These are phyloP conservation scores for Buceros bicornis DNA, from an alignment of 2,797 vertebrate genomes.

Conservation along the genomic window DNA sequence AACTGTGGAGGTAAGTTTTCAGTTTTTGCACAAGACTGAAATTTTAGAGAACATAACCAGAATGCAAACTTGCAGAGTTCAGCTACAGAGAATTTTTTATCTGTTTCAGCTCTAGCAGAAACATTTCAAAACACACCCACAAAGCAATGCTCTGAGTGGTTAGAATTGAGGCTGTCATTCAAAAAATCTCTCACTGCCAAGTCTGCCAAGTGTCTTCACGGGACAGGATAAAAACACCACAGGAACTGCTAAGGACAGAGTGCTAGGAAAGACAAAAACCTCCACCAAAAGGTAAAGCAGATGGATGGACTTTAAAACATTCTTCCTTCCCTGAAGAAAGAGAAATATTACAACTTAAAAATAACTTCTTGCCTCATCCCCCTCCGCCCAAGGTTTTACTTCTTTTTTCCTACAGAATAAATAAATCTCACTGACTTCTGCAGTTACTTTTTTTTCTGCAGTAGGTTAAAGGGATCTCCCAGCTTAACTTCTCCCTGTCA, in stretches of 20 bases:
- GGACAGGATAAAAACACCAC: not conserved
- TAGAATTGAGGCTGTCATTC: constrained; percentile 6
- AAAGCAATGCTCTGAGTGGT: not conserved
- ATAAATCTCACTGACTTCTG: not conserved
- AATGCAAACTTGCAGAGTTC: not conserved
- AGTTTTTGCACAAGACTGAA: not conserved
- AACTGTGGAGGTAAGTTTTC: not conserved
- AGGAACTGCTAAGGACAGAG: not conserved
- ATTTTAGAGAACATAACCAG: not conserved
- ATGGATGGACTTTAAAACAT: not conserved
- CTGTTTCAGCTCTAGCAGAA: constrained; percentile 5
- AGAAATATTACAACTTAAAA: not conserved
- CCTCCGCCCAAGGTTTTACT: not conserved
- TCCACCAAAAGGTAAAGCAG: not conserved
- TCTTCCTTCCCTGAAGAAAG: not conserved
- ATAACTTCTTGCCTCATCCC: not conserved
- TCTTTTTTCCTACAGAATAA: not conserved
- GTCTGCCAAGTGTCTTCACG: not conserved
- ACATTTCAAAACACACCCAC: constrained; percentile 13
- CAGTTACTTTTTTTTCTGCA: not conserved
- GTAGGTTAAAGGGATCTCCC: not conserved
- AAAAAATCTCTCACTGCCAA: not conserved
- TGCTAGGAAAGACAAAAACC: not conserved
- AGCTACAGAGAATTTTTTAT: not conserved
- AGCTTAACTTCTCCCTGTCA: not conserved